These are phyloP conservation scores for Catamblyrhynchus diadema DNA, from an alignment of 2,797 vertebrate species.

Conservation along the genomic window DNA sequence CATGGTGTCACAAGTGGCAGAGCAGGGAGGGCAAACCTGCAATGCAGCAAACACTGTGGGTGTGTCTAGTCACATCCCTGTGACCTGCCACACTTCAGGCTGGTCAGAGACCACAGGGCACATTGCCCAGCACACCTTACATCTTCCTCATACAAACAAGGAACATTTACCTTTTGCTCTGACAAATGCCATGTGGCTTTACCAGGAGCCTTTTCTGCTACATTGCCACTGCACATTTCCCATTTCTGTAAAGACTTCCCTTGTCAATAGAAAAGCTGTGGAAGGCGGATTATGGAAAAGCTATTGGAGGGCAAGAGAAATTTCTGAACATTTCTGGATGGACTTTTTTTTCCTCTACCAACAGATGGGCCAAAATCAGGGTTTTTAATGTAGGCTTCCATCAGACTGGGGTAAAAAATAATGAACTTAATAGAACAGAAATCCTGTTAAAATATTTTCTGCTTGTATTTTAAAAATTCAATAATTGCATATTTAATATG, in stretches of 20 bases:
- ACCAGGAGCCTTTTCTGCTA: background rate
- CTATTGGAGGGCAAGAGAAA: background rate
- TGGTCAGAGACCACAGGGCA: background rate
- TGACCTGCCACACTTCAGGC: accelerated
- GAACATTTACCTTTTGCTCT: background rate
- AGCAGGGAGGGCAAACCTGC: background rate
- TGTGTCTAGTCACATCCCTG: accelerated
- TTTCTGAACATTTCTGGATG: background rate
- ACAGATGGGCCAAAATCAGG: background rate
- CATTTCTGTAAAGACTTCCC: background rate
- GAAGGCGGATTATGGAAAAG: background rate
- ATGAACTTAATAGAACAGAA: background rate
- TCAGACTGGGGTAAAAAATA: background rate
- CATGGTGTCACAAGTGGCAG: accelerated
- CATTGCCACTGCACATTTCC: background rate
- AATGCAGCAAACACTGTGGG: background rate
- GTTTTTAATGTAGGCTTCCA: background rate
- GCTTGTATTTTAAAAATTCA: background rate
- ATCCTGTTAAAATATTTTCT: background rate
- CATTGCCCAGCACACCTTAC: background rate
- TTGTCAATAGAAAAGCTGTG: background rate
- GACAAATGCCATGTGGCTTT: background rate
- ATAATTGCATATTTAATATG: background rate
- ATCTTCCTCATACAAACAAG: accelerated
- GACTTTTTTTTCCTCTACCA: background rate